These are phyloP conservation scores for Ataeniobius toweri DNA, from an alignment of 2,797 vertebrate species.

Conservation along the genomic window DNA sequence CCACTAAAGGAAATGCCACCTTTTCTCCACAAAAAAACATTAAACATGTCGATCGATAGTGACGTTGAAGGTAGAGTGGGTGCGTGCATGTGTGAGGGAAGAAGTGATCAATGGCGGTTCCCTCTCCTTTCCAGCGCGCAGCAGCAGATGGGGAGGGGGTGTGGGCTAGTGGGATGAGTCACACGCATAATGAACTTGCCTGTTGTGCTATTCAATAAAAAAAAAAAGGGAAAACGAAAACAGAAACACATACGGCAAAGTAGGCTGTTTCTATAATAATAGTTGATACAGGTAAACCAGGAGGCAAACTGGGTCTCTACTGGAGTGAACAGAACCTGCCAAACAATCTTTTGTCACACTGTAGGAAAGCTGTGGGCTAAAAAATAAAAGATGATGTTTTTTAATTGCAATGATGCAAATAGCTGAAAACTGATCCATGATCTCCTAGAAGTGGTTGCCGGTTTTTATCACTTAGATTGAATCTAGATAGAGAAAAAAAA, in stretches of 20 bases:
- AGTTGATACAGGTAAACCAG: slow-evolving; percentile 53
- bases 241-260: slow-evolving; percentile 74
- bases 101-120: slow-evolving; percentile 86
- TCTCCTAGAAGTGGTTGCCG: background rate
- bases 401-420: slow-evolving; percentile 31
- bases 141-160: slow-evolving; percentile 84
- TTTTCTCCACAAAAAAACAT: slow-evolving; percentile 74
- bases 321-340: slow-evolving; percentile 57
- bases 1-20: slow-evolving; percentile 73
- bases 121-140: slow-evolving; percentile 82
- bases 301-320: slow-evolving; percentile 57
- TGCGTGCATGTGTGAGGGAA: slow-evolving; percentile 82
- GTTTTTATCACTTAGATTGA: slow-evolving; percentile 12
- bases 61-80: slow-evolving; percentile 80
- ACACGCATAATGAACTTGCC: slow-evolving; percentile 84
- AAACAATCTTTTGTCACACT: slow-evolving; percentile 54
- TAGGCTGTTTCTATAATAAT: slow-evolving; percentile 70
- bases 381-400: slow-evolving; percentile 41
- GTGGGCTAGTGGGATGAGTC: slow-evolving; percentile 85
- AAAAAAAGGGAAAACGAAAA: slow-evolving; percentile 69
- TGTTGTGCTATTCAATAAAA: slow-evolving; percentile 84
- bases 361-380: slow-evolving; percentile 32
- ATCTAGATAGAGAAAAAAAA: background rate
- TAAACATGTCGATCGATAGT: slow-evolving; percentile 80
- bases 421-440: slow-evolving; percentile 23